Evolutionary conservation across 2,113 vertebrate genomes (phyloP).

Genomic region (Verasper variegatus): DNA sequence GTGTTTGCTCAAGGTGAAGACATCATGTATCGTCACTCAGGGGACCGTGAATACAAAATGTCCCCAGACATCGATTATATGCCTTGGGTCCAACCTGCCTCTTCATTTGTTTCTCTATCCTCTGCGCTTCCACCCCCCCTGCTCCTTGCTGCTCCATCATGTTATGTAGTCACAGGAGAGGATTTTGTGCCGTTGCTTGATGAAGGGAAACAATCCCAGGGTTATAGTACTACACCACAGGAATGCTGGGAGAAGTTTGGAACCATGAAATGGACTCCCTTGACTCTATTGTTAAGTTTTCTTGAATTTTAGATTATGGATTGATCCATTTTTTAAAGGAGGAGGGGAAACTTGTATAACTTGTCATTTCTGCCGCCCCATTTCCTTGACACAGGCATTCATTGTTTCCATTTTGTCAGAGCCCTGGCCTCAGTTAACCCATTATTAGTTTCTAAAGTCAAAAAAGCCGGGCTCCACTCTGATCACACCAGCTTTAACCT

Average conservation of each 20-base stretch:
- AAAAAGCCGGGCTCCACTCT: slow-evolving; percentile 4
- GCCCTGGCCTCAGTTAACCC: background rate
- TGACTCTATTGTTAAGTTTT: slow-evolving; percentile 11
- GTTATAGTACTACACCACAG: slow-evolving; percentile 28
- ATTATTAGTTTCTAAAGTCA: slow-evolving; percentile 19
- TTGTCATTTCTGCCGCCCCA: background rate
- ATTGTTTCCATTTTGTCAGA: slow-evolving; percentile 29
- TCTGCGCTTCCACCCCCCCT: background rate
- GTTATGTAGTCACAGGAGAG: slow-evolving; percentile 28
- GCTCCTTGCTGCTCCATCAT: slow-evolving; percentile 16
- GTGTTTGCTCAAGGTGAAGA: slow-evolving; percentile 58
- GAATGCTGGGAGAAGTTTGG: slow-evolving; percentile 37
- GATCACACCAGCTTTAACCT: slow-evolving; percentile 13
- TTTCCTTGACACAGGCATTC: background rate
- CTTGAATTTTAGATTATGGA: slow-evolving; percentile 18
- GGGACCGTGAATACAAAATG: slow-evolving; percentile 35
- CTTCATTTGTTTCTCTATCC: slow-evolving; percentile 8
- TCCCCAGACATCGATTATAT: slow-evolving; percentile 45
- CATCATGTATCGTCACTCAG: slow-evolving; percentile 22
- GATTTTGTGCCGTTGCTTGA: slow-evolving; percentile 4
- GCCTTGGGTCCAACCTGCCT: slow-evolving; percentile 18
- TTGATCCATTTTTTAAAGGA: slow-evolving; percentile 7
- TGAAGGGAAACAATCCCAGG: slow-evolving; percentile 25
- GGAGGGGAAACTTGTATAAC: background rate
- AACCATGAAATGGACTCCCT: slow-evolving; percentile 31